Evolutionary conservation across 2,888 invertebrate genomes (phyloP).

Genomic region (Sclerodermus sp.): DNA sequence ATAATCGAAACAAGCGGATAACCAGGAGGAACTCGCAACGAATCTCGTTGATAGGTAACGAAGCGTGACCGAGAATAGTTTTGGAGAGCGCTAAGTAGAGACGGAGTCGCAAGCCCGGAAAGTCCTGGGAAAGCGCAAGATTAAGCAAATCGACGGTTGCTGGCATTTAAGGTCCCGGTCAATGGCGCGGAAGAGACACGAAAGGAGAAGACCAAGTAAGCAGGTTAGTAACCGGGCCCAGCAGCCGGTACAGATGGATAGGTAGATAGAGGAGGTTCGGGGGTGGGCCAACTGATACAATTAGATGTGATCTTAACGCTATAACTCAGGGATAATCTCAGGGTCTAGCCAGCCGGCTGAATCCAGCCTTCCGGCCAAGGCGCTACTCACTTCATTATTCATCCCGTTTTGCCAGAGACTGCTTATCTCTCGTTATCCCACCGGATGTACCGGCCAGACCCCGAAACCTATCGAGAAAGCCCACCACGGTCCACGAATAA

Average conservation of each 20-base stretch:
- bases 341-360: conserved; percentile 38
- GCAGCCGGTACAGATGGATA: conserved; percentile 45
- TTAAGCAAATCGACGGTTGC: conserved; percentile 48
- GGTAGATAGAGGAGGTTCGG: conserved; percentile 47
- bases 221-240: conserved; percentile 26
- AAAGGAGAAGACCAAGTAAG: conserved; percentile 39
- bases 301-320: conserved; percentile 57
- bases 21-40: not conserved
- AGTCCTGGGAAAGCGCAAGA: conserved; percentile 41
- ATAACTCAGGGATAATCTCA: conserved; percentile 57
- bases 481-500: conserved; percentile 34
- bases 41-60: conserved; percentile 23
- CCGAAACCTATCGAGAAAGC: conserved; percentile 14
- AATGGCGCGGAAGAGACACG: conserved; percentile 51
- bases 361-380: conserved; percentile 50
- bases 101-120: conserved; percentile 28
- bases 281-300: conserved; percentile 54
- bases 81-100: conserved; percentile 22
- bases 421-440: conserved; percentile 45
- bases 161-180: conserved; percentile 50
- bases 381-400: conserved; percentile 57
- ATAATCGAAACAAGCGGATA: no score
- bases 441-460: conserved; percentile 31
- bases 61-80: conserved; percentile 25
- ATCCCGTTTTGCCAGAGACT: conserved; percentile 44